These are phyloP conservation scores for Calephelis nemesis DNA, from an alignment of 1,140 invertebrate species.

Conservation along the genomic window DNA sequence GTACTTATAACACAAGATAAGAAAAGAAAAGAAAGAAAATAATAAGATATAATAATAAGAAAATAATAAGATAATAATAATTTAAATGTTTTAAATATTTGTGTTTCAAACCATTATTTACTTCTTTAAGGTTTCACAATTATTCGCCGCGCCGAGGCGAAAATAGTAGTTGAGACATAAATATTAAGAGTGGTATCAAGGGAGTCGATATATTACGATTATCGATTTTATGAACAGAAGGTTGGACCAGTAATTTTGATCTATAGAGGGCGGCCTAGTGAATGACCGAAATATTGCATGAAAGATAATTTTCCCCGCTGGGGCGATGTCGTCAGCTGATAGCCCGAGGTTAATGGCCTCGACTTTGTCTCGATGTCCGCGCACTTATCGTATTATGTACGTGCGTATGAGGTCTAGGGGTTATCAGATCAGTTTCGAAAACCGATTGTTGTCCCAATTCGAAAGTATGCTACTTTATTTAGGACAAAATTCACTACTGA, in stretches of 20 bases:
- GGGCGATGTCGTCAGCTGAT: conserved; percentile 74
- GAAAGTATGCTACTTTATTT: conserved; percentile 25
- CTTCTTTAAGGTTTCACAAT: too few species aligned
- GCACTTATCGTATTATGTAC: conserved; percentile 53
- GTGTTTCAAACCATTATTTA: too few species aligned
- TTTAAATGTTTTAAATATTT: too few species aligned
- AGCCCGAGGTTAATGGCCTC: conserved; percentile 64
- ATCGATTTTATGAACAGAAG: not conserved
- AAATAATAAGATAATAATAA: too few species aligned
- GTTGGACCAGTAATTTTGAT: not conserved
- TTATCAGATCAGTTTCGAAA: conserved; percentile 63
- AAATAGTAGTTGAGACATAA: too few species aligned
- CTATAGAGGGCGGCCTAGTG: conserved; percentile 35
- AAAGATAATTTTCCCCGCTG: conserved; percentile 66
- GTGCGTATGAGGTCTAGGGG: conserved; percentile 53
- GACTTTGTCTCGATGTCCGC: conserved; percentile 68
- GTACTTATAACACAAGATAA: too few species aligned
- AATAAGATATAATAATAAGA: too few species aligned
- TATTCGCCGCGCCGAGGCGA: too few species aligned
- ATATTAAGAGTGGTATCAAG: too few species aligned
- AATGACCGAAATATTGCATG: conserved; percentile 68
- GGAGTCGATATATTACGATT: too few species aligned
- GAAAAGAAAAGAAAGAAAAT: too few species aligned
- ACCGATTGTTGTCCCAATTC: conserved; percentile 40
- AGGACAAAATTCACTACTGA: conserved; percentile 22